Evolutionary conservation across 2,113 vertebrate genomes (phyloP), one percentile per base, ranked within the genome.

Genomic region (Oxygymnocypris stewartii): DNA sequence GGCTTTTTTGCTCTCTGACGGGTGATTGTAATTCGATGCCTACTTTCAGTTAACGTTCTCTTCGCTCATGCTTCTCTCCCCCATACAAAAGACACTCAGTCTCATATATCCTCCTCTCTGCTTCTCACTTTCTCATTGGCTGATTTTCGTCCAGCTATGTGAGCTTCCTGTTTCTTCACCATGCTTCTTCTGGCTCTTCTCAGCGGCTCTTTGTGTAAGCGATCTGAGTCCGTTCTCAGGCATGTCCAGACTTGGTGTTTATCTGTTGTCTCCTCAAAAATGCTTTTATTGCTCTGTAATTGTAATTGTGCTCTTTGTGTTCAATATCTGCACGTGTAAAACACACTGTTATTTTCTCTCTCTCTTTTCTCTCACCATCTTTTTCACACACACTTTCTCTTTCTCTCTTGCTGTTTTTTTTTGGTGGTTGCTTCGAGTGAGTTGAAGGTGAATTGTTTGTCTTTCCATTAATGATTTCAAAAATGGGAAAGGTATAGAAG

Each of bases 131-230:
- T 82, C 0, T 84, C 73, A 91, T 91, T 91, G 89, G 90, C 77
- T 51, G 75, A 12, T 49, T 31, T 74, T 73, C 65, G 49, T 59
- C 16, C 31, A 86, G 79, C 78, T 85, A 79, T 86, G 84, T 74
- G 61, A 82, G 90, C 91, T 94, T 95, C 93, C 93, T 92, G 86
- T 90, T 94, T 93, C 91, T 86, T 78, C 49, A 81, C 86, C 28
- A 88, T 90, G 89, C 88, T 89, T 25, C 74, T 35, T 83, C 88
- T 89, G 87, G 81, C 88, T 91, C 11, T 73, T 85, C 85, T 67
- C 80, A 86, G 78, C 80, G 42, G 76, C 80, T 92, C 93, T 94
- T 94, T 94, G 92, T 94, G 93, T 89, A 88, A 85, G 80, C 90
- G 82, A 86, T 90, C 82, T 86, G 35, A 87, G 78, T 83, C 80